Evolutionary conservation across 2,113 vertebrate species (phyloP).

Genomic region (Callospermophilus lateralis): DNA sequence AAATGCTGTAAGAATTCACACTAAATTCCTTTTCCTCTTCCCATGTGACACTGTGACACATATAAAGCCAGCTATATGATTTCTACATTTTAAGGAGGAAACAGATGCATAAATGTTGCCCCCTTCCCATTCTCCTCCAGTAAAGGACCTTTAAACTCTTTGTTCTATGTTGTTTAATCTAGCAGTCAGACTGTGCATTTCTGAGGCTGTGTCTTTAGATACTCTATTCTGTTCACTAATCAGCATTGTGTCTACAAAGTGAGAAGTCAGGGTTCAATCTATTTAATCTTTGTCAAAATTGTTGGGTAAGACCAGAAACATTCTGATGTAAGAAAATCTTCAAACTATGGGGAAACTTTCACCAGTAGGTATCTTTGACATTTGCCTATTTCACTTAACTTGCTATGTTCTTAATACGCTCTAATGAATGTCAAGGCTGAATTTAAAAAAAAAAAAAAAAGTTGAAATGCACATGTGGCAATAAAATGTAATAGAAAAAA

Average conservation of each 20-base stretch:
- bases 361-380: neutral
- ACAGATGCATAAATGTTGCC: neutral
- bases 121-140: neutral
- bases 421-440: constrained; percentile 1
- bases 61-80: no score
- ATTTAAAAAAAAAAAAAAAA: neutral
- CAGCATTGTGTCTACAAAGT: neutral
- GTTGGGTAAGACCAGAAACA: neutral
- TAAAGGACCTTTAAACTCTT: neutral
- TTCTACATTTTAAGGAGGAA: neutral
- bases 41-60: no score
- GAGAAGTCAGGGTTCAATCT: neutral
- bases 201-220: neutral
- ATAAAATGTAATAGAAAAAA: neutral
- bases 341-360: neutral
- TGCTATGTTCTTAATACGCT: neutral
- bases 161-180: neutral
- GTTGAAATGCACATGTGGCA: neutral
- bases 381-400: neutral
- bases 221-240: neutral
- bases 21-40: no score
- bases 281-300: neutral
- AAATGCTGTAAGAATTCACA: neutral
- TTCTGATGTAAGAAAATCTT: neutral
- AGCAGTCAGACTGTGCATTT: neutral